A percentile compares a stretch with the other conserved stretches of the same genome.
Evolutionary conservation across 2,888 invertebrate species (phyloP).

Genomic region (Pyrgus malvae): DNA sequence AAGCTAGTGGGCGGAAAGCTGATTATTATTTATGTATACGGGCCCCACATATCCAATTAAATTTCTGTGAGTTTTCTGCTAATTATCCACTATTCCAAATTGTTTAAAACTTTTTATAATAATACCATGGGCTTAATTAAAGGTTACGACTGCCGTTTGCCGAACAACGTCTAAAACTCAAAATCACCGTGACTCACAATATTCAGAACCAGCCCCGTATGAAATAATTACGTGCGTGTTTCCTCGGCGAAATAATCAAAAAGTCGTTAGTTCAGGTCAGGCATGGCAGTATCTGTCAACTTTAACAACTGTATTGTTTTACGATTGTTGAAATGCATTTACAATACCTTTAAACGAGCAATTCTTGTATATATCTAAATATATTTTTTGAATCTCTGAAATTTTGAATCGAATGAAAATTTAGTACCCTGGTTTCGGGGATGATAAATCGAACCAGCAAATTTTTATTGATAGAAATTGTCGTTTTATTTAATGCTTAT

Average conservation of each 20-base stretch:
- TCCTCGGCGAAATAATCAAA: constrained; percentile 9
- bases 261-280: constrained; percentile 5
- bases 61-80: no score
- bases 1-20: no score
- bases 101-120: not conserved
- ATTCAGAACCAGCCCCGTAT: not conserved
- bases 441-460: no score
- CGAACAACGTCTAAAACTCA: not conserved
- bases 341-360: no score
- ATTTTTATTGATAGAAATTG: no score
- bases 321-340: not conserved
- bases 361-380: no score
- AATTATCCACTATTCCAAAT: not conserved
- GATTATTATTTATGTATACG: no score
- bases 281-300: not conserved
- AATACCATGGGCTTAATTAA: constrained; percentile 1
- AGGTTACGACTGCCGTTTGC: constrained; percentile 3
- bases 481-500: no score
- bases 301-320: not conserved
- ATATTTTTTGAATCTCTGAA: no score
- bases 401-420: not conserved
- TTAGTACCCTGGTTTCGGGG: no score
- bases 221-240: constrained; percentile 11
- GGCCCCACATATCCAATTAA: no score
- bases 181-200: constrained; percentile 6